Base-by-base conservation (phyloP, 1,140 invertebrate genomes). In the Leptinotarsa lineolata region DNA sequence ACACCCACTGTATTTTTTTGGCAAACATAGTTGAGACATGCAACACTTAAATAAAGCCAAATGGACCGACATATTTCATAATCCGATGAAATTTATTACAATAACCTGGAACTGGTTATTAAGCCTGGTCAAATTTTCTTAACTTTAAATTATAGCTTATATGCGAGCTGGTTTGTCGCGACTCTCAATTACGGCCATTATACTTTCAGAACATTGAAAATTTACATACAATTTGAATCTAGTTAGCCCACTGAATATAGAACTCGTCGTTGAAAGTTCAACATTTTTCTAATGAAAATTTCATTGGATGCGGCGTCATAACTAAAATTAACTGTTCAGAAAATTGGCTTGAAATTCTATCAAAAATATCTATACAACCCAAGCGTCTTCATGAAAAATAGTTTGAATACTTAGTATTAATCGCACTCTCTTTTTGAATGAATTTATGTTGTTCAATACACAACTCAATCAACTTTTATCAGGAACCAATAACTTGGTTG, bases 101-200 rank as follows among this genome's bases (percentile, higher is more conserved):
- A 77, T 69, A 75, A 77, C 74, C 58, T 70, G 70, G 77, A 79
- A 79, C 77, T 76, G 73, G 77, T 79, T 79, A 73, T 79, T 79
- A 75, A 73, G 75, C 72, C 72, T 67, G 74, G 60, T 71, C 74
- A 71, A 74, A 75, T 76, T 75, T 71, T 73, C 73, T 72, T 70
- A 72, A 72, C 72, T 75, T 66, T 59, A 77, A 77, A 73, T 74
- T 72, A 71, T 15, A 48, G 21, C 60, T 71, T 58, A 39, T n/a
- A 39, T 66, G 48, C 48, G 6, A 54, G 48, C 48, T 54, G 18
- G 22, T 16, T 65, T 65, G 63, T 65, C 39, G 63, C 16, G 63
- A 22, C 63, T 22, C 63, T 21, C 63, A n/a, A 65, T 65, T 65
- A 65, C 20, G 24, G 15, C 63, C 18, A 65, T 65, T 65, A 65